These are phyloP conservation scores for Halcyon badia DNA, from an alignment of 2,797 vertebrate genomes.

Conservation along the genomic window DNA sequence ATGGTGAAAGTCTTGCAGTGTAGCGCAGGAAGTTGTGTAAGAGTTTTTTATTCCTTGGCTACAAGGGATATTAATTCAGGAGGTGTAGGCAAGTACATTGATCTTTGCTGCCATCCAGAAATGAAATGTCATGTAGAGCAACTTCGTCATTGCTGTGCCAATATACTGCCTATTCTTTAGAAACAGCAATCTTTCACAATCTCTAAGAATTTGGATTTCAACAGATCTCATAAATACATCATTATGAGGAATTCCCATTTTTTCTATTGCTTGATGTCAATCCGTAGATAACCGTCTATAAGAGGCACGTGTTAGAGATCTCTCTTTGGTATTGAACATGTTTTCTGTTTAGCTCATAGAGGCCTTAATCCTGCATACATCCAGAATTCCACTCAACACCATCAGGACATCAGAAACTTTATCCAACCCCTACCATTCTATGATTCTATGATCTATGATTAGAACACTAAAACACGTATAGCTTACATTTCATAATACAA, in stretches of 20 bases:
- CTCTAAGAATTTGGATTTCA: neutral
- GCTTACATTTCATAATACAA: neutral
- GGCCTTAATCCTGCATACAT: neutral
- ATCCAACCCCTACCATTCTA: no score
- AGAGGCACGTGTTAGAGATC: neutral
- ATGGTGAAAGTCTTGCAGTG: conserved; percentile 17
- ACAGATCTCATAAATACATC: neutral
- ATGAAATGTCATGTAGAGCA: conserved; percentile 66
- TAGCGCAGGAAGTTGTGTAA: conserved; percentile 12
- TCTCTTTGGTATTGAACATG: neutral
- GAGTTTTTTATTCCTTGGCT: conserved; percentile 28
- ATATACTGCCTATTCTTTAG: neutral
- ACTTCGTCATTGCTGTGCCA: conserved; percentile 43
- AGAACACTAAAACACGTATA: neutral
- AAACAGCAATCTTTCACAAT: neutral
- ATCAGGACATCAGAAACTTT: neutral
- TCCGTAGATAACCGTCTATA: neutral
- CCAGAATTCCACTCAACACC: neutral
- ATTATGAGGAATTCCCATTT: neutral
- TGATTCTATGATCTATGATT: no score
- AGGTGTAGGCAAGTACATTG: conserved; percentile 63
- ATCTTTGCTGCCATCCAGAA: conserved; percentile 71
- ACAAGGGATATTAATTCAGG: conserved; percentile 65
- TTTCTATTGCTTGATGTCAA: neutral
- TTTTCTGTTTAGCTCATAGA: neutral